Evolutionary conservation across 2,113 vertebrate genomes (phyloP), one percentile per base, ranked within the genome.

Genomic region (Blennius ocellaris): DNA sequence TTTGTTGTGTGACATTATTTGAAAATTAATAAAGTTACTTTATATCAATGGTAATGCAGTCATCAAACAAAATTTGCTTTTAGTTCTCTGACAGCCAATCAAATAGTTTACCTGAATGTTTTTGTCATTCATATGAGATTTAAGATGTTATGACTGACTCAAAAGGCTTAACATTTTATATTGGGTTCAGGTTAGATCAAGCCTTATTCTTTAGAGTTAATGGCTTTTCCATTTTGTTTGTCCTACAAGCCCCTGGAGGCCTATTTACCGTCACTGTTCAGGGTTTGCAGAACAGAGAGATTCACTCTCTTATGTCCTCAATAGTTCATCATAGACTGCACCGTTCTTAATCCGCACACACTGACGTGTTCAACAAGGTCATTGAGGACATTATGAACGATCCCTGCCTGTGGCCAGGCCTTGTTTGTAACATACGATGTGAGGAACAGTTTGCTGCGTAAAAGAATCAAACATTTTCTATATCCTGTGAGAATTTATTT

Each of bases 221-320:
- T 87, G 71, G 73, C 48, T 81, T 88, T 83, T 81, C 74, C 79
- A 83, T 85, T 82, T 82, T 56, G 64, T 69, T 66, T 67, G 37
- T 75, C 79, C 74, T 78, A 69, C 63, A 73, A 73, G 55, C 40
- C 63, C 74, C 68, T 15, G 57, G 70, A 77, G 69, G 48, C 57
- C 48, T 37, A n/a, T 73, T 63, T 39, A 37, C 51, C 10, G 53
- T 49, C 45, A 36, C 43, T 41, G 51, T 56, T 77, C n/a, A 30
- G 43, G 7, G 5, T 71, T 36, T 54, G 37, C 44, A n/a, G 39
- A 64, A 45, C 9, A 51, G 66, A 70, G 49, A 43, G 52, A 38
- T 54, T 58, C 41, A 70, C 37, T 58, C 36, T 41, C n/a, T 11
- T 11, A 7, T 17, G 36, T 54, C 65, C 44, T 48, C 45, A 59